Percentiles rank a stretch among this genome's conserved stretches.
Conservation (phyloP, 2,888 invertebrate species). For the Myathropa florea region DNA sequence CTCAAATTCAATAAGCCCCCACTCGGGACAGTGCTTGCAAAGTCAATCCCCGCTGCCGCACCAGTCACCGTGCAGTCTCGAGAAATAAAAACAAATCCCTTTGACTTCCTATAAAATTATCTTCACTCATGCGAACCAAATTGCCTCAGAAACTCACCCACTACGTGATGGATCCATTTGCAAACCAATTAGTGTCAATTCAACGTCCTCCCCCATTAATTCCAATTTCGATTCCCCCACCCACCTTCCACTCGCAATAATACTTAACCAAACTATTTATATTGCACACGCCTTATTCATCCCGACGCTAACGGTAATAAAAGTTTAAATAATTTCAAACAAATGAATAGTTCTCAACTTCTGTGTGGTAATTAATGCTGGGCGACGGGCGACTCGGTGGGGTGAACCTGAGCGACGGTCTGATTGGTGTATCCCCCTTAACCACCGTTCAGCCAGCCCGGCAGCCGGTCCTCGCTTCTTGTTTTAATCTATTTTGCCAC, state of each 20-base stretch:
- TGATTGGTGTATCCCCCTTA: background rate
- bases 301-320: constrained; percentile 29
- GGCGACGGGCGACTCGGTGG: background rate
- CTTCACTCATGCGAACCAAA: background rate
- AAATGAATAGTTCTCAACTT: constrained; percentile 62
- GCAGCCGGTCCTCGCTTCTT: background rate
- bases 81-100: background rate
- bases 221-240: background rate
- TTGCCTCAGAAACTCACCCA: background rate
- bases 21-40: background rate
- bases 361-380: constrained; percentile 61
- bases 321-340: constrained; percentile 57
- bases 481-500: constrained; percentile 41
- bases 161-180: background rate
- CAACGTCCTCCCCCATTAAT: background rate
- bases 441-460: background rate
- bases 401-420: background rate
- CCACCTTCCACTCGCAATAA: constrained; percentile 13
- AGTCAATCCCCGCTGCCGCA: background rate
- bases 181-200: background rate
- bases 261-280: constrained; percentile 33
- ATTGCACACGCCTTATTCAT: background rate
- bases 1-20: too few relatives aligned
- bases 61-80: background rate
- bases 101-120: background rate